Evolutionary conservation across 2,113 vertebrate genomes (phyloP), one percentile per base, ranked within the genome.

Genomic region (Neomonachus schauinslandi): DNA sequence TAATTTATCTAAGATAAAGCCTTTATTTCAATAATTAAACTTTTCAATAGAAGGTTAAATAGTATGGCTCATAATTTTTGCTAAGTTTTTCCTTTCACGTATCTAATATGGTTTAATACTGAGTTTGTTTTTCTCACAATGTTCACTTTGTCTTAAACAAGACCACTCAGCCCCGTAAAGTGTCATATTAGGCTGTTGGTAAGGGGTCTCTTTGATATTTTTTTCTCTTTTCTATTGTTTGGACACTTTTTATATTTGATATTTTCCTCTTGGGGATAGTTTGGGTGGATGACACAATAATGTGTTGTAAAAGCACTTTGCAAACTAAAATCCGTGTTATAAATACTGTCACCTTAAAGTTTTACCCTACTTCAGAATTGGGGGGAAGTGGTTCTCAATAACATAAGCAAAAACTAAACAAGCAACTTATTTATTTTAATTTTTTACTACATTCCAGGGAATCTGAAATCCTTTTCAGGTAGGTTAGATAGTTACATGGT

Each of bases 281-380:
- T 84, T 93, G 61, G 15, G 33, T 74, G 26, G 15, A n/a, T 93
- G 18, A 84, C 36, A 83, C 39, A 91, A 26, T 63, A 79, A 28
- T 31, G 8, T 94, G 49, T n/a, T 53, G 53, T 51, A 69, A 57
- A 94, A 88, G 46, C 16, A 53, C 15, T 72, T 95, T 72, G 24
- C 18, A 95, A 80, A 91, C 36, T 65, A 28, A 84, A 80, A 80
- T 71, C 90, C 28, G 49, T 6, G 6, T 74, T 89, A 33, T 59
- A 77, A 89, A 67, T 97, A n/a, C 74, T 63, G 61, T 31, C 59
- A 39, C 83, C 65, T 67, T 97, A 6, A 92, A 63, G 31, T 63
- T 86, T 86, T 82, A 90, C 26, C 33, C n/a, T 94, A 16, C 80
- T 93, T 72, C 39, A 42, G 67, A 91, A 71, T 86, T 94, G 74